These are phyloP conservation scores for Drosophila meridionalis DNA, from an alignment of 2,888 invertebrate species.

Conservation along the genomic window DNA sequence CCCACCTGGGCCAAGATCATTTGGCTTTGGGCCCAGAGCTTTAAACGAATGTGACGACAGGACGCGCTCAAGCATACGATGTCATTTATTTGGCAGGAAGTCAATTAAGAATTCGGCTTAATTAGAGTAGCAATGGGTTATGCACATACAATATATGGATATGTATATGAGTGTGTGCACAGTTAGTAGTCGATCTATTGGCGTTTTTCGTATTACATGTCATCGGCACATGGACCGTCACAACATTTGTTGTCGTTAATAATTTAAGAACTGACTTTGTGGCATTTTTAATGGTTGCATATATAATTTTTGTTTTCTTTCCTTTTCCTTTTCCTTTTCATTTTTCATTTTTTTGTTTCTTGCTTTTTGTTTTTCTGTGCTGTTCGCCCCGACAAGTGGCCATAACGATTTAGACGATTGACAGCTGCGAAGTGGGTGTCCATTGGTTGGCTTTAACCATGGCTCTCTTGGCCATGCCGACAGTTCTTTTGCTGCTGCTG, in stretches of 20 bases:
- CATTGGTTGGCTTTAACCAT: constrained; percentile 41
- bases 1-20: constrained; percentile 24
- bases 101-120: constrained; percentile 75
- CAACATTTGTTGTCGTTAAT: constrained; percentile 67
- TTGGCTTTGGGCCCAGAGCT: constrained; percentile 30
- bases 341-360: neutral
- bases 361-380: neutral
- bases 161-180: neutral
- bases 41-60: constrained; percentile 81
- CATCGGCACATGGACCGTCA: constrained; percentile 45
- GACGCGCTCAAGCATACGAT: constrained; percentile 58
- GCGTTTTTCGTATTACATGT: constrained; percentile 34
- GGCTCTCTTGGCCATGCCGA: constrained; percentile 55
- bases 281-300: constrained; percentile 61
- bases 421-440: constrained; percentile 76
- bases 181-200: constrained; percentile 1
- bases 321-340: neutral
- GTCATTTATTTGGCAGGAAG: constrained; percentile 74
- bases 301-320: constrained; percentile 7
- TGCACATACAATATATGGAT: too few species aligned
- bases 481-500: constrained; percentile 40
- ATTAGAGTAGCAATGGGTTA: constrained; percentile 2
- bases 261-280: constrained; percentile 63
- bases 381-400: constrained; percentile 59
- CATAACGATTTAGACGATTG: constrained; percentile 77